Conservation (phyloP, 2,113 vertebrate species). For the Eptatretus burgeri region DNA sequence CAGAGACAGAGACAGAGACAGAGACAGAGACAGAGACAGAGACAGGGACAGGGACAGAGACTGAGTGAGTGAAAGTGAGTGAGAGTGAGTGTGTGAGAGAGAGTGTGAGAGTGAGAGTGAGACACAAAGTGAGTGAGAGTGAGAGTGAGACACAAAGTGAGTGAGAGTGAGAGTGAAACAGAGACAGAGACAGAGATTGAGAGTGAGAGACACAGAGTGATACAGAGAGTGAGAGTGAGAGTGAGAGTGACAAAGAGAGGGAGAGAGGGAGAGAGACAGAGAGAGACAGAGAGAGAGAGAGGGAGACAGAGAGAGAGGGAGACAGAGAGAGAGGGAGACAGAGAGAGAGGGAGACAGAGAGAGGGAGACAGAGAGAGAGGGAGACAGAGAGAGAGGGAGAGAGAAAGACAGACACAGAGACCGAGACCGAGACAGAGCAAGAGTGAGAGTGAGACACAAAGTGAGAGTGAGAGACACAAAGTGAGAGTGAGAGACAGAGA, state of each 20-base stretch:
- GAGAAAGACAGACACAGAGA: background rate
- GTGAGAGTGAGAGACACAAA: background rate
- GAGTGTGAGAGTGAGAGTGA: background rate
- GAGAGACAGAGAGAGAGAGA: background rate
- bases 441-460: background rate
- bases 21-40: background rate
- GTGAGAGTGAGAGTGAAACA: background rate
- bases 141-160: background rate
- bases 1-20: background rate
- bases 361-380: background rate
- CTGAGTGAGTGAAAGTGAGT: background rate
- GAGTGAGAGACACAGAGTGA: background rate
- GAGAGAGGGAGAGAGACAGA: background rate
- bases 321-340: background rate
- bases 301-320: background rate
- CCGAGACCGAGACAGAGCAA: background rate
- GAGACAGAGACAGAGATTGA: background rate
- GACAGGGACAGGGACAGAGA: too few species aligned
- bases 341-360: background rate
- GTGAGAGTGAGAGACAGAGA: background rate
- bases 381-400: background rate
- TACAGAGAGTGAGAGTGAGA: background rate
- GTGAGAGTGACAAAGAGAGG: too few species aligned
- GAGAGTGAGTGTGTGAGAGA: background rate
- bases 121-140: background rate